Evolutionary conservation across 2,888 invertebrate species (phyloP), one percentile per base, ranked within the genome.

Genomic region (Schizotus pectinicornis): DNA sequence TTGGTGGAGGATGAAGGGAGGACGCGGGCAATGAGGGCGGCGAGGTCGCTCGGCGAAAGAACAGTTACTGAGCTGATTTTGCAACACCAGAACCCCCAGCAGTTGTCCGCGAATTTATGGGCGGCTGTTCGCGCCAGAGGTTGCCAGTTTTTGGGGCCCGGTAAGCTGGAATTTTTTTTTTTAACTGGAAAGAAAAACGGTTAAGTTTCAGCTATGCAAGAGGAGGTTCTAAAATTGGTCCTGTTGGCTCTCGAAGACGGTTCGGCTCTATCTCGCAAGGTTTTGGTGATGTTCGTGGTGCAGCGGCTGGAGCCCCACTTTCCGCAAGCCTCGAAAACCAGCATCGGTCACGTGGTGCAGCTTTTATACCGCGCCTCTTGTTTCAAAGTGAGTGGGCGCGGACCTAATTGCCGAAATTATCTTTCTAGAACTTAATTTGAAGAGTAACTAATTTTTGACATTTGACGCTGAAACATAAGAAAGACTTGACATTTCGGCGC

Each of bases 291-390:
- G 94, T 99, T 97, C 83, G 97, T 98, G 41, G 98, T 99, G 61
- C 97, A 98, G 81, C 87, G 95, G 74, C 83, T 99, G 67, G 94
- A 95, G 79, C 95, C 97, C 41, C 95, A 96, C 79, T 94, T 94
- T 79, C 92, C 95, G 1, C 95, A 95, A 82, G 97, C 98, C 56
- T 97, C 98, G 12, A 99, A 99, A 83, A 99, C 98, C 31, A 96
- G 96, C 77, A 98, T 99, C 77, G 98, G 98, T 7, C 98, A 99
- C 81, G 98, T 99, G 39, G 98, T 99, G 52, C 99, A 99, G 80
- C 85, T 99, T 48, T 84, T 99, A 22, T 99, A 99, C 79, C 86
- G 98, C 69, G 98, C 98, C 45, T 97, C 97, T 61, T 98, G 98
- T 81, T 99, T 99, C 81, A 97, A 96, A 85, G 97, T 94, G 78